Conservation (phyloP, 2,888 invertebrate species). For the Eledona agricola region DNA sequence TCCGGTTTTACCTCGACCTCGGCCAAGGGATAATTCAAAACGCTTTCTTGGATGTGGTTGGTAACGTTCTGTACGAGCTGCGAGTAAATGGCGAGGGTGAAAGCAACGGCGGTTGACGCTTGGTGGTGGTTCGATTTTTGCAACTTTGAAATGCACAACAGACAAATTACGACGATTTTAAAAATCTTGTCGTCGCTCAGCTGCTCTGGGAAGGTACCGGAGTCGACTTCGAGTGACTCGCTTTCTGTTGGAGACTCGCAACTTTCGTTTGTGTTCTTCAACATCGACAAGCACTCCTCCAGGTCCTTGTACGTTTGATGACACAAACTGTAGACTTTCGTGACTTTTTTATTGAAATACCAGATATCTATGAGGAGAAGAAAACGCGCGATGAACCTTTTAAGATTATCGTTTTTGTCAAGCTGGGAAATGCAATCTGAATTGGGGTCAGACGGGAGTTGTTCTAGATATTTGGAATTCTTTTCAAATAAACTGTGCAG, state of each 20-base stretch:
- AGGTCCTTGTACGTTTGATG: conserved; percentile 76
- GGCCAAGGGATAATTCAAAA: conserved; percentile 60
- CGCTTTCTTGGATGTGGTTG: conserved; percentile 59
- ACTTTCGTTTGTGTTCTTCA: conserved; percentile 60
- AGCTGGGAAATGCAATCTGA: conserved; percentile 40
- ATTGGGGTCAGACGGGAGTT: conserved; percentile 55
- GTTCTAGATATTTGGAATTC: conserved; percentile 71
- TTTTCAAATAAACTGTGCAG: conserved; percentile 77
- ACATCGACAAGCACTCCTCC: conserved; percentile 74
- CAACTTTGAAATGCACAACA: conserved; percentile 82
- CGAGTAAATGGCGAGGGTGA: conserved; percentile 83
- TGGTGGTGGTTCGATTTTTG: conserved; percentile 79
- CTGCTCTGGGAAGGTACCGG: conserved; percentile 66
- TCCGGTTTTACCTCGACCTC: conserved; percentile 49
- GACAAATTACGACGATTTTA: conserved; percentile 82
- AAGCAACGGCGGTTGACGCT: conserved; percentile 83
- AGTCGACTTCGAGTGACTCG: conserved; percentile 64
- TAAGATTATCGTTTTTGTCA: conserved; percentile 62
- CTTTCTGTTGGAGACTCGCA: conserved; percentile 67
- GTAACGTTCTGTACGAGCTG: conserved; percentile 69
- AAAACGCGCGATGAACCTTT: conserved; percentile 66
- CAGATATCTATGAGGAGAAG: conserved; percentile 70
- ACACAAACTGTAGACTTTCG: conserved; percentile 73
- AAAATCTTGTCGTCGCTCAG: conserved; percentile 77
- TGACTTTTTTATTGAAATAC: conserved; percentile 71